phyloP scores from a whole-genome alignment of 1,140 invertebrate genomes.

The Probaryconus sp. region DNA sequence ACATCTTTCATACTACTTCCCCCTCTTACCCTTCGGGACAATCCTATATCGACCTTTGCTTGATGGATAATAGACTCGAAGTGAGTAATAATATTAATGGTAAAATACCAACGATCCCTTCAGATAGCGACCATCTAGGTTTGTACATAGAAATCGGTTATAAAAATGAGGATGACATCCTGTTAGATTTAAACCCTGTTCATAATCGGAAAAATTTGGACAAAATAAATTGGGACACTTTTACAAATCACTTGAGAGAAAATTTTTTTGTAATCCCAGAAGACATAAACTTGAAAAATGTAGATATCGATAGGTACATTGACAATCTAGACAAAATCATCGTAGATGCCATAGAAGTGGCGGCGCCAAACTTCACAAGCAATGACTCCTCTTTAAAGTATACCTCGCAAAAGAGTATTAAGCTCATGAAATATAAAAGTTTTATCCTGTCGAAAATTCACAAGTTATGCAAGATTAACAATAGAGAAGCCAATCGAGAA shows the following conservation, averaged over 20 bases:
- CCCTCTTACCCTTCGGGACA: neutral
- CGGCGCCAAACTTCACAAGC: slow-evolving; percentile 21
- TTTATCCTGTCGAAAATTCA: too few species aligned
- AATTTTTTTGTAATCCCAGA: slow-evolving; percentile 1
- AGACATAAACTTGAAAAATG: slow-evolving; percentile 32
- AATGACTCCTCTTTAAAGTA: slow-evolving; percentile 1
- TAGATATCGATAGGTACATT: slow-evolving; percentile 35
- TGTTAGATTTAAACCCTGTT: too few species aligned
- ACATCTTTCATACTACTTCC: neutral
- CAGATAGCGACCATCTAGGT: too few species aligned
- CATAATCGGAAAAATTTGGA: neutral
- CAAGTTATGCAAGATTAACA: too few species aligned
- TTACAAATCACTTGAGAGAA: slow-evolving; percentile 9
- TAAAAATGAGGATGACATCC: too few species aligned
- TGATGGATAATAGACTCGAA: neutral
- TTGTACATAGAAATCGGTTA: too few species aligned
- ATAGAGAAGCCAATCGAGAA: too few species aligned
- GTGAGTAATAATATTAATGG: neutral
- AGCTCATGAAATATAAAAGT: too few species aligned
- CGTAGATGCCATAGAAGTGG: neutral
- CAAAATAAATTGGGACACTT: slow-evolving; percentile 43
- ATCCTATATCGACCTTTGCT: slow-evolving; percentile 13
- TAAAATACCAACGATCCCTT: too few species aligned
- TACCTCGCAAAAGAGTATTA: slow-evolving; percentile 10
- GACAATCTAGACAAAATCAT: slow-evolving; percentile 10